phyloP scores from a whole-genome alignment of 2,888 invertebrate genomes.

The Ectobius pallidus region DNA sequence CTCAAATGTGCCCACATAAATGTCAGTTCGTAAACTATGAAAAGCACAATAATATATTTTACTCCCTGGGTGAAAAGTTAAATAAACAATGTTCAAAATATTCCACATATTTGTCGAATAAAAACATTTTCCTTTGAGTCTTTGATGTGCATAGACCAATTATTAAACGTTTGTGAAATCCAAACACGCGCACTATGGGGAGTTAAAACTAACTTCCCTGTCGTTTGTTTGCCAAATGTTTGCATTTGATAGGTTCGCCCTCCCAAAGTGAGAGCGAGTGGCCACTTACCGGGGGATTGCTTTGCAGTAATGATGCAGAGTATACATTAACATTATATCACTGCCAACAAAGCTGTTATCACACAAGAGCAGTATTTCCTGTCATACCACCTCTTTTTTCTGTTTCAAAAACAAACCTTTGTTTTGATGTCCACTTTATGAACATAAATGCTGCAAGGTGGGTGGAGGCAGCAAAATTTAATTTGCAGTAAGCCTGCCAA shows the following conservation, averaged over 20 bases:
- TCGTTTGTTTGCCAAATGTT: not conserved
- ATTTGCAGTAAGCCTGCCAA: too few species aligned
- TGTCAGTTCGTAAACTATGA: too few species aligned
- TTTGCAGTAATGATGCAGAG: not conserved
- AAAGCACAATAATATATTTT: too few species aligned
- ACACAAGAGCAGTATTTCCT: too few species aligned
- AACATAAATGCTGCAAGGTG: too few species aligned
- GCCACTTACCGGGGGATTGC: not conserved
- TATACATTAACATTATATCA: not conserved
- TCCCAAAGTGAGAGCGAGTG: not conserved
- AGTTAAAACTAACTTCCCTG: not conserved
- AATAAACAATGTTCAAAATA: too few species aligned
- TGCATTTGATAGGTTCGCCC: not conserved
- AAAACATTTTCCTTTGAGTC: not conserved
- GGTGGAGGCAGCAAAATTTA: too few species aligned
- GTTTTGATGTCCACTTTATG: too few species aligned
- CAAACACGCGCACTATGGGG: not conserved
- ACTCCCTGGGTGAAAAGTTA: too few species aligned
- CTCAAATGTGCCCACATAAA: too few species aligned
- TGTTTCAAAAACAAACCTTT: too few species aligned
- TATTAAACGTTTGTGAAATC: not conserved
- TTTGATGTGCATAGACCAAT: not conserved
- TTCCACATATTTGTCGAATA: not conserved
- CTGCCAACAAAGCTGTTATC: not conserved
- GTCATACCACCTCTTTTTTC: too few species aligned